These are phyloP conservation scores for Hyaena hyaena DNA, from an alignment of 2,113 vertebrate species.

Conservation along the genomic window DNA sequence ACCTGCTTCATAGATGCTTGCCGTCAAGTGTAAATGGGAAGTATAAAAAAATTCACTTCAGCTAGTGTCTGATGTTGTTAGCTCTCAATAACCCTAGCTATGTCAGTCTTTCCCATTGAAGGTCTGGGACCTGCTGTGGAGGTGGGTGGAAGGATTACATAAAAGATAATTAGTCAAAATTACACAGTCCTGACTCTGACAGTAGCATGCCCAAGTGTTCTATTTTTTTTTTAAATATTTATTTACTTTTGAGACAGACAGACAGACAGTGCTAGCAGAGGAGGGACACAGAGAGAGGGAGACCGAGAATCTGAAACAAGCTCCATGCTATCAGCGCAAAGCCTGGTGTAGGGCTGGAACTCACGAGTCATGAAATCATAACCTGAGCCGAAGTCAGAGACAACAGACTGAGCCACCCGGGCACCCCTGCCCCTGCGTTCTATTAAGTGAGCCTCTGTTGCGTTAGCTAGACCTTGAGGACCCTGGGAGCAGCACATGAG, in stretches of 20 bases:
- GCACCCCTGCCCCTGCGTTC: not conserved
- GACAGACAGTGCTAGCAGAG: no score
- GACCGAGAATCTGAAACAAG: no score
- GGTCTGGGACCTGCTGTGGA: not conserved
- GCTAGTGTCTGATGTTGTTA: not conserved
- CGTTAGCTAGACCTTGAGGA: not conserved
- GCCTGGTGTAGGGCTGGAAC: no score
- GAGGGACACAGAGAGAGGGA: no score
- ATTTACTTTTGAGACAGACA: no score
- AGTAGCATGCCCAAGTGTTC: not conserved
- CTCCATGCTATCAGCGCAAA: no score
- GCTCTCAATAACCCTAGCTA: not conserved
- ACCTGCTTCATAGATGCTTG: not conserved
- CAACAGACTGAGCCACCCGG: no score
- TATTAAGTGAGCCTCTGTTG: not conserved
- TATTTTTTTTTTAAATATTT: no score
- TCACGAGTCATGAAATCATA: no score
- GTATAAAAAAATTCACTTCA: not conserved
- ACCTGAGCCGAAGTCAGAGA: no score
- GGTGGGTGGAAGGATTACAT: not conserved
- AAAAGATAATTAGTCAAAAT: not conserved
- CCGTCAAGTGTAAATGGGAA: not conserved
- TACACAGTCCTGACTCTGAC: not conserved
- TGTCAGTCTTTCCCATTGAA: not conserved
- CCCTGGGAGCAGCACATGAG: not conserved